Evolutionary conservation across 2,888 invertebrate species (phyloP).

Genomic region (Platycheirus albimanus): DNA sequence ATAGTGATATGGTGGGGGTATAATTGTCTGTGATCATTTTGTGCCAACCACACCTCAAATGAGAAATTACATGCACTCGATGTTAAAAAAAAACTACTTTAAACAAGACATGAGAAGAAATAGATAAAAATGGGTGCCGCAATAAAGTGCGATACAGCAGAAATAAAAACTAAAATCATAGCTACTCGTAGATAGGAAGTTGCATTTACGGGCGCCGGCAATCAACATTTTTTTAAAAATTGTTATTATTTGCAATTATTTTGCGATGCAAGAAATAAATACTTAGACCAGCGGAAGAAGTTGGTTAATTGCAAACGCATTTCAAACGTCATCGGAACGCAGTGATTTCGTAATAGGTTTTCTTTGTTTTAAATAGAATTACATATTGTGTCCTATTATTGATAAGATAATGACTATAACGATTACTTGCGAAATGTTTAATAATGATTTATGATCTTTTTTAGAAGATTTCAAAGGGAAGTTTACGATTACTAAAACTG

Average conservation of each 20-base stretch:
- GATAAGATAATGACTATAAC: too few relatives aligned
- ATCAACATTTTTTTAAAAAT: slow-evolving; percentile 14
- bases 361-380: too few relatives aligned
- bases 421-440: too few relatives aligned
- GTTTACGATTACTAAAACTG: too few relatives aligned
- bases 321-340: too few relatives aligned
- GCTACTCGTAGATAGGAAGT: slow-evolving; percentile 49
- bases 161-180: slow-evolving; percentile 10
- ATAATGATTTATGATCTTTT: too few relatives aligned
- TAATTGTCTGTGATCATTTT: slow-evolving; percentile 73
- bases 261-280: slow-evolving; percentile 34
- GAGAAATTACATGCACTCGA: slow-evolving; percentile 65
- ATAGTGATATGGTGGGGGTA: slow-evolving; percentile 53
- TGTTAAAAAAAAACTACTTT: slow-evolving; percentile 26
- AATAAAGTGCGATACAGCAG: slow-evolving; percentile 25
- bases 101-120: slow-evolving; percentile 54
- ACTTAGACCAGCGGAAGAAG: slow-evolving; percentile 22
- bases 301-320: too few relatives aligned
- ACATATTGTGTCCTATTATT: too few relatives aligned
- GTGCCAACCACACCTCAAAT: slow-evolving; percentile 72
- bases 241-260: slow-evolving; percentile 38
- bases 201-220: slow-evolving; percentile 45
- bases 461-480: too few relatives aligned
- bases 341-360: too few relatives aligned
- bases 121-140: slow-evolving; percentile 69